Evolutionary conservation across 2,113 vertebrate genomes (phyloP), one percentile per base, ranked within the genome.

Genomic region (Paradoxurus hermaphroditus): DNA sequence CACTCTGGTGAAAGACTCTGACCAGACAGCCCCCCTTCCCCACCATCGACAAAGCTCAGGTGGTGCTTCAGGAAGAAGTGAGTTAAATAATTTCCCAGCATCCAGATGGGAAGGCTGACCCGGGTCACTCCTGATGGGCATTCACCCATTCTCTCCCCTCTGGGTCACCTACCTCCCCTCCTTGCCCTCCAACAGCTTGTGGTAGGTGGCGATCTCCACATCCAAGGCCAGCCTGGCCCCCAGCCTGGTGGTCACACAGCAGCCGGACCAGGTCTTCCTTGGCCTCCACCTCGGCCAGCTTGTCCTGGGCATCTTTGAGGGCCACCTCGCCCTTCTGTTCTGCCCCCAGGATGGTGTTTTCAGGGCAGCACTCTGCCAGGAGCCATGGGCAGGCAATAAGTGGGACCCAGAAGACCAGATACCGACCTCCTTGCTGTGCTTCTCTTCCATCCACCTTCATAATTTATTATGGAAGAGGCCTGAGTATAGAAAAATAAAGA

Each of bases 141-240:
- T 19, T 62, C 46, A 14, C 49, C 46, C 49, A 2, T 86, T 63
- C n/a, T 86, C 25, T 65, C n/a, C 19, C 21, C 34, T 63, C 88
- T 95, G 51, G 49, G 18, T 39, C 11, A 14, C 98, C 44, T 79
- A 99, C 99, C 99, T 99, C 97, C 0, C 41, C 95, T 99, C 99
- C 95, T 99, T 98, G 97, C 99, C 98, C 86, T 99, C 99, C 98
- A 99, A 96, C 85, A 99, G 98, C 89, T 99, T 99, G 94, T 97
- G 98, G 98, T 99, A 99, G 96, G 98, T 99, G 97, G 98, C 98
- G 4, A 99, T 99, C 96, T 99, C 99, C 11, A 99, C 98, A 63
- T 99, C 99, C 98, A 99, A 98, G 67, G 99, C 98, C 91, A 99
- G 89, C 94, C 99, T 99, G 97, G 99, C 95, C n/a, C 99, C 99